Evolutionary conservation across 1,140 invertebrate species (phyloP).

Genomic region (Dufourea novaeangliae): DNA sequence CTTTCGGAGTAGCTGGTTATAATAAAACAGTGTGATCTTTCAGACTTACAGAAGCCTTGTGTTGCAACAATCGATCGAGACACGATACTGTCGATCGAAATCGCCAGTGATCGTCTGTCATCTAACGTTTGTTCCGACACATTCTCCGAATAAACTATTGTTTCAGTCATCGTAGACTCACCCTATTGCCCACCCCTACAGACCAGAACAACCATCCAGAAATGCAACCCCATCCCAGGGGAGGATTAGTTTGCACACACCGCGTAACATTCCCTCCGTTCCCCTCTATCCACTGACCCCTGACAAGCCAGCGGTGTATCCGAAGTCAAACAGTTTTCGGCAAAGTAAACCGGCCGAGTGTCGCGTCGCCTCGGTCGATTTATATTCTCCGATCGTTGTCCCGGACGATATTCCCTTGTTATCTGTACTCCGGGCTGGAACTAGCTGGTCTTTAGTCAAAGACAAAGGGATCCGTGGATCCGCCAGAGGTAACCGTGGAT

Average conservation of each 20-base stretch:
- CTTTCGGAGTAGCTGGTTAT: no score
- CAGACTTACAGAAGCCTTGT: no score
- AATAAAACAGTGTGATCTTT: no score
- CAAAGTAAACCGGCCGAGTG: neutral
- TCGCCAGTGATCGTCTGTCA: no score
- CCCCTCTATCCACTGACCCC: neutral
- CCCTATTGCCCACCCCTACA: no score
- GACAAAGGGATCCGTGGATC: constrained; percentile 39
- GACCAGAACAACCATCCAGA: neutral
- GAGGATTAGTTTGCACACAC: constrained; percentile 3
- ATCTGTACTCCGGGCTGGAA: constrained; percentile 24
- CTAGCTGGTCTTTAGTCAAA: constrained; percentile 38
- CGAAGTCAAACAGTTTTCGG: neutral
- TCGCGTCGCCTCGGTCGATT: constrained; percentile 25
- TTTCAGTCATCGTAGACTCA: no score
- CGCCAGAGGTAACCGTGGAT: no score
- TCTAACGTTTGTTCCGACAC: no score
- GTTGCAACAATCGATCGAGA: no score
- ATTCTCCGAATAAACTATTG: no score
- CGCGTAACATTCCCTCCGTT: neutral
- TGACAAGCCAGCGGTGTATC: neutral
- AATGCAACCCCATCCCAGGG: neutral
- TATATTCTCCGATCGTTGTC: constrained; percentile 35
- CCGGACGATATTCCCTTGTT: constrained; percentile 45
- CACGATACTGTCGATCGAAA: no score